Conservation (phyloP, 2,113 vertebrate species). For the Pygoscelis antarcticus region DNA sequence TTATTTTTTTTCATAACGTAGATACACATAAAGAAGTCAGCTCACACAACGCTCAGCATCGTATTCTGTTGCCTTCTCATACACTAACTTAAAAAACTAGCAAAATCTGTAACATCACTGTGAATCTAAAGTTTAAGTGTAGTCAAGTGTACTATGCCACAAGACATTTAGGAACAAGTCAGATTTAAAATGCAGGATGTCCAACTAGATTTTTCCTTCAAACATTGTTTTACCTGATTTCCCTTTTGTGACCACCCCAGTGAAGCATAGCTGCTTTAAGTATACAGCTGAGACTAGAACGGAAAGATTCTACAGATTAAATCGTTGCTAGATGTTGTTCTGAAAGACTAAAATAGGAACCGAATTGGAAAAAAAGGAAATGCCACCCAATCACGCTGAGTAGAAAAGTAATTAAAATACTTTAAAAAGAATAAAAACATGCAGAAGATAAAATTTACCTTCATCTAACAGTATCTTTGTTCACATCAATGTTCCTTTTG, state of each 20-base stretch:
- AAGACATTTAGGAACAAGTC: slow-evolving; percentile 24
- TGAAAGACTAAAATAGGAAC: slow-evolving; percentile 53
- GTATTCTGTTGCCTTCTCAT: not conserved
- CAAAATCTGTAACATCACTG: slow-evolving; percentile 21
- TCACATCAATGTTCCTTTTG: slow-evolving; percentile 69
- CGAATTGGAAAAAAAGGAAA: not conserved
- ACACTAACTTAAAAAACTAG: not conserved
- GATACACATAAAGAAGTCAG: not conserved
- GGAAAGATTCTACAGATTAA: slow-evolving; percentile 57
- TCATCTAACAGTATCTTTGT: slow-evolving; percentile 61
- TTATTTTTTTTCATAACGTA: not conserved
- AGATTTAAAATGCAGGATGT: slow-evolving; percentile 59
- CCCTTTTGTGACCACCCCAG: slow-evolving; percentile 33
- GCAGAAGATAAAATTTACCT: slow-evolving; percentile 54
- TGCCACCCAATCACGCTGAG: slow-evolving; percentile 13
- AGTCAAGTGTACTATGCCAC: not conserved
- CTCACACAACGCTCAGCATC: not conserved
- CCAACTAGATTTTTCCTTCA: slow-evolving; percentile 57
- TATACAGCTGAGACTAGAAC: slow-evolving; percentile 41
- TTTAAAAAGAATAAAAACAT: slow-evolving; percentile 44
- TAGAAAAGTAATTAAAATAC: slow-evolving; percentile 68
- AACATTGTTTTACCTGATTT: slow-evolving; percentile 48
- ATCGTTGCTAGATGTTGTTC: slow-evolving; percentile 15
- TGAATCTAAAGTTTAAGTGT: slow-evolving; percentile 26
- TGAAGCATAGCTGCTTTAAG: slow-evolving; percentile 44